Conservation (phyloP, 2,113 vertebrate species). For the Grammomys surdaster region DNA sequence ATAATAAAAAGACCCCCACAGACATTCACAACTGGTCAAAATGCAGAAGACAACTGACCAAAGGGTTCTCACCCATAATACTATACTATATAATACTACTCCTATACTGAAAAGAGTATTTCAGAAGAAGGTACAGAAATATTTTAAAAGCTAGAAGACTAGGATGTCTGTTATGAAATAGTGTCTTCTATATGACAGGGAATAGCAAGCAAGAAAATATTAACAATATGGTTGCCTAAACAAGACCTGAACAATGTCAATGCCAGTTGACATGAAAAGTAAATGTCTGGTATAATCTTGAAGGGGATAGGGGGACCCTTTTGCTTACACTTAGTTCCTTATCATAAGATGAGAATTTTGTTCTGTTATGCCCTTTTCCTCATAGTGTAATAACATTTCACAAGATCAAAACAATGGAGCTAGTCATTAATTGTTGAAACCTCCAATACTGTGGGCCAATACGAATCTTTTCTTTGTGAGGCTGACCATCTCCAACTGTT, state of each 20-base stretch:
- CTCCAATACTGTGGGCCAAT: background rate
- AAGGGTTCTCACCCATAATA: background rate
- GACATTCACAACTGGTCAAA: background rate
- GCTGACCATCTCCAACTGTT: background rate
- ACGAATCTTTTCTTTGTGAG: background rate
- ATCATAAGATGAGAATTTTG: background rate
- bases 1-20: background rate
- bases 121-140: background rate
- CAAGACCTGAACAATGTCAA: background rate
- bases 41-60: background rate
- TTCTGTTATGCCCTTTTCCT: accelerated
- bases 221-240: background rate
- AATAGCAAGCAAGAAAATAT: background rate
- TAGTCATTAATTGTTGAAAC: background rate
- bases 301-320: background rate
- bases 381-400: background rate
- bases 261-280: background rate
- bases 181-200: background rate
- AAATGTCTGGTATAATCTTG: background rate
- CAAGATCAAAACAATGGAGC: background rate
- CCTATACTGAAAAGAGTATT: background rate
- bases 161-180: background rate
- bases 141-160: too few relatives aligned
- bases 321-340: background rate
- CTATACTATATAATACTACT: background rate